phyloP scores from a whole-genome alignment of 2,888 invertebrate species.

The Metalampra italica region DNA sequence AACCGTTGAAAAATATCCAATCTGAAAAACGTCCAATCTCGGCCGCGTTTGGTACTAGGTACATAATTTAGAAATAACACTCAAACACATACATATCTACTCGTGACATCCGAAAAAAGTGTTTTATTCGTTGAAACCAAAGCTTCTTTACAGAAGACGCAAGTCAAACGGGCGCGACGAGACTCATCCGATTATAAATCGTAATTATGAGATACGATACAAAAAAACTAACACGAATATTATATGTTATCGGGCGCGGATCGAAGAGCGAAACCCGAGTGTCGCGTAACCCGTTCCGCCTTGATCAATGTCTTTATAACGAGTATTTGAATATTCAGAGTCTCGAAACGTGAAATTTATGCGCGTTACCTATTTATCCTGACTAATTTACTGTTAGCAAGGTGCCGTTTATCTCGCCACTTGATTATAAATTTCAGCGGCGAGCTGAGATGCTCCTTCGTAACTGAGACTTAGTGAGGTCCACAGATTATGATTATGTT shows the following conservation, averaged over 20 bases:
- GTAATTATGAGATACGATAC: conserved; percentile 41
- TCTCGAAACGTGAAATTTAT: conserved; percentile 32
- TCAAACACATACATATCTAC: no score
- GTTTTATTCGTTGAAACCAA: conserved; percentile 28
- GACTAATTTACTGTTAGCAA: conserved; percentile 48
- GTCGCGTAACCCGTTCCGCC: conserved; percentile 35
- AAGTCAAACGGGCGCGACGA: conserved; percentile 27
- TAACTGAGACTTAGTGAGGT: conserved; percentile 37
- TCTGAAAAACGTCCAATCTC: no score
- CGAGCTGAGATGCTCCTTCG: conserved; percentile 36
- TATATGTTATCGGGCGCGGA: conserved; percentile 33
- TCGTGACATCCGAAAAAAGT: no score
- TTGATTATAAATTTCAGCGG: conserved; percentile 35
- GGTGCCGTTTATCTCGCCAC: conserved; percentile 43
- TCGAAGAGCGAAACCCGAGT: conserved; percentile 32
- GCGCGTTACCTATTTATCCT: conserved; percentile 38
- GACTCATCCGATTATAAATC: conserved; percentile 38
- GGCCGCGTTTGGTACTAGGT: no score
- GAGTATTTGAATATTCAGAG: conserved; percentile 36
- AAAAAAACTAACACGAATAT: conserved; percentile 25
- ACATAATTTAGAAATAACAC: no score
- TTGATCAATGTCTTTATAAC: conserved; percentile 54
- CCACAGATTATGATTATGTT: conserved; percentile 46
- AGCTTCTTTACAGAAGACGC: conserved; percentile 18
- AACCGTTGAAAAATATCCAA: no score